Evolutionary conservation across 2,113 vertebrate genomes (phyloP).

Genomic region (Ochotona curzoniae): DNA sequence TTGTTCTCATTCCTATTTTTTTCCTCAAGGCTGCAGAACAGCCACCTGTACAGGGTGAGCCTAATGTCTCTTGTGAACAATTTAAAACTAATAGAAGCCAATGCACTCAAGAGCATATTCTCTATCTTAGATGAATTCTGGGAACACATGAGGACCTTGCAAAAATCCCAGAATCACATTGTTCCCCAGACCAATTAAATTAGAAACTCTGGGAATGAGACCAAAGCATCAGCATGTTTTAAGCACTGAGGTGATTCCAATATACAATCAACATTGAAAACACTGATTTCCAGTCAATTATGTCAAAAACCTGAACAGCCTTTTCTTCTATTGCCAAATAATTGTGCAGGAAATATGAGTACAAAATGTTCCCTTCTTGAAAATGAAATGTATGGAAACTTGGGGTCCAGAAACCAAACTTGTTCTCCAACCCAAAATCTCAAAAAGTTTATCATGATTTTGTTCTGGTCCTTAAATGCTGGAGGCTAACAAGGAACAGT

Average conservation of each 20-base stretch:
- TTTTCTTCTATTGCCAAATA: neutral
- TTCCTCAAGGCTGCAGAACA: slow-evolving; percentile 67
- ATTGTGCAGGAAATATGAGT: neutral
- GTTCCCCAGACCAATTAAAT: neutral
- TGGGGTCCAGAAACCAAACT: neutral
- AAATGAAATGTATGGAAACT: neutral
- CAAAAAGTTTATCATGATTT: neutral
- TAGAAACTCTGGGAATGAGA: neutral
- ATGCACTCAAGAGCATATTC: neutral
- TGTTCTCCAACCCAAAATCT: neutral
- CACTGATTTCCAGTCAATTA: neutral
- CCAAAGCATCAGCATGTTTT: neutral
- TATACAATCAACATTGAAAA: neutral
- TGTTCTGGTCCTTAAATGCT: neutral
- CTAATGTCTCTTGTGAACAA: neutral
- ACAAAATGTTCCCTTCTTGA: neutral
- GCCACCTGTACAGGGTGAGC: neutral
- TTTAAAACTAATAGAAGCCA: neutral
- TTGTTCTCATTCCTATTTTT: slow-evolving; percentile 82
- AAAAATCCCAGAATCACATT: neutral
- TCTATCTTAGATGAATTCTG: neutral
- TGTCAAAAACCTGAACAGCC: neutral
- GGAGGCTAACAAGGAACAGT: neutral
- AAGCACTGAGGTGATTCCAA: neutral
- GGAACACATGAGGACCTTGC: neutral